Percentiles rank a stretch among this genome's conserved stretches.
Evolutionary conservation across 92 coral and sea anemone species (phyloP).

Genomic region (Porites evermanni): DNA sequence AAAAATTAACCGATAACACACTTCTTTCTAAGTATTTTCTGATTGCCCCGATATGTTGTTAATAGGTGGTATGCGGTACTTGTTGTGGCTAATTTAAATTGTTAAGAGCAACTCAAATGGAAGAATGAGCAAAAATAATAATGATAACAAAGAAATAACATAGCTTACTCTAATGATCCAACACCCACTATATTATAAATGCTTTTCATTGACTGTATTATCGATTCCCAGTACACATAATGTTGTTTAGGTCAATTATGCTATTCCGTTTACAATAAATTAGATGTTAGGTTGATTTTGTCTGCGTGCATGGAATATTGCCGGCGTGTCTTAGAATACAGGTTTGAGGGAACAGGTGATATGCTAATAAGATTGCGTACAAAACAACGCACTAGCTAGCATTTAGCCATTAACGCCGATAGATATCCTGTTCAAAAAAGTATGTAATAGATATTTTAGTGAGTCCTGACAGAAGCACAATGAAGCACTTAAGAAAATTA

Average conservation of each 20-base stretch:
- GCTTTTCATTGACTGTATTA: background rate
- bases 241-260: background rate
- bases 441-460: slow-evolving; percentile 9
- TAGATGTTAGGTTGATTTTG: background rate
- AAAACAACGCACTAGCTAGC: background rate
- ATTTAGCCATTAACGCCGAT: slow-evolving; percentile 27
- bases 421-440: slow-evolving; percentile 36
- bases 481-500: slow-evolving; percentile 18
- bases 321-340: background rate
- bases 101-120: background rate
- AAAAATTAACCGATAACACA: background rate
- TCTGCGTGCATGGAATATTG: background rate
- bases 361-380: slow-evolving; percentile 15
- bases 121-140: background rate
- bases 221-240: background rate
- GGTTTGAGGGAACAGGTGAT: slow-evolving; percentile 6
- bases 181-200: background rate
- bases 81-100: background rate
- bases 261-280: background rate
- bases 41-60: too few species aligned
- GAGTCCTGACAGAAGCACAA: slow-evolving; percentile 8
- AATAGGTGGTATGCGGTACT: background rate
- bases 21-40: background rate
- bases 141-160: background rate
- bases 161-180: background rate